Evolutionary conservation across 2,888 invertebrate species (phyloP).

Genomic region (Crematogaster levior): DNA sequence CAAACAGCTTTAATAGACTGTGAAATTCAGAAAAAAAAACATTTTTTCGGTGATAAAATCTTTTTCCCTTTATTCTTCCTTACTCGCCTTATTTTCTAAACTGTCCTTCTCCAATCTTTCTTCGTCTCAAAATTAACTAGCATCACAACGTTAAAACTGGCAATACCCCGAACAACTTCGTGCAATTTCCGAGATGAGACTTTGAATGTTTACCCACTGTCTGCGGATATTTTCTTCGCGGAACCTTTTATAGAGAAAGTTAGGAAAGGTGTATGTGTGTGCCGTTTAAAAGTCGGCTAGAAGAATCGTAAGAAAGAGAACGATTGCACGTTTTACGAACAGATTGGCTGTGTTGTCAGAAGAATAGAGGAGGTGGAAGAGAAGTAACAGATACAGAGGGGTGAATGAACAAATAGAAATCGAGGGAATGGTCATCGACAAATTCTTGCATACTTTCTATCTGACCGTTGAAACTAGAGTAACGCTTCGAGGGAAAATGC

Average conservation of each 20-base stretch:
- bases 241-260: conserved; percentile 38
- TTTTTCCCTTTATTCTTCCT: background rate
- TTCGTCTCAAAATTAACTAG: conserved; percentile 9
- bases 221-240: conserved; percentile 45
- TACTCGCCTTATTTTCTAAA: conserved; percentile 28
- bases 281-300: conserved; percentile 23
- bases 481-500: background rate
- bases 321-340: background rate
- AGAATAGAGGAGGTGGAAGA: background rate
- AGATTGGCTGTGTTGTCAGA: background rate
- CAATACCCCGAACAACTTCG: conserved; percentile 24
- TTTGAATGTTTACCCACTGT: conserved; percentile 45
- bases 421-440: background rate
- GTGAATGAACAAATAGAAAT: background rate
- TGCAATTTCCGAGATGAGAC: conserved; percentile 47
- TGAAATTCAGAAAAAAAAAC: background rate
- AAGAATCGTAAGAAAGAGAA: conserved; percentile 11
- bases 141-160: conserved; percentile 25
- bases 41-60: conserved; percentile 35
- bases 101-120: conserved; percentile 18
- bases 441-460: conserved; percentile 31
- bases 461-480: background rate
- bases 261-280: background rate
- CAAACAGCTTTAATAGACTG: conserved; percentile 3
- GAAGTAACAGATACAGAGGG: background rate